phyloP scores from a whole-genome alignment of 2,888 invertebrate species.

The Andrena trimmerana region DNA sequence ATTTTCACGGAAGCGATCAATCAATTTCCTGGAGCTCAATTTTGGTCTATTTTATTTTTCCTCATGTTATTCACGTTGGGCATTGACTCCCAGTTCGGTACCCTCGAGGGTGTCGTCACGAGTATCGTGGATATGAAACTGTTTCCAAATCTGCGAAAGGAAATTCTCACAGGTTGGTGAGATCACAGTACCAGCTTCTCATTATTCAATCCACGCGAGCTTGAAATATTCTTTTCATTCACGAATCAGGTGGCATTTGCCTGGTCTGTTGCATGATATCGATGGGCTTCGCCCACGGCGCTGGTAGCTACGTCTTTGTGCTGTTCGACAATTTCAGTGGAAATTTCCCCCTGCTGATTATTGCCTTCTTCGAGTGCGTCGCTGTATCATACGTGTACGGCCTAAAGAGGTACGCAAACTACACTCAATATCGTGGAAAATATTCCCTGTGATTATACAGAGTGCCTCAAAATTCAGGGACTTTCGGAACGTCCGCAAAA shows the following conservation, averaged over 20 bases:
- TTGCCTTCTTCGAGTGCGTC: constrained; percentile 96
- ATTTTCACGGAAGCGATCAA: constrained; percentile 99
- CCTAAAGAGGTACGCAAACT: constrained; percentile 90
- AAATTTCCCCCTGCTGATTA: constrained; percentile 95
- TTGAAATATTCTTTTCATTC: constrained; percentile 37
- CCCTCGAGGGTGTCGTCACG: constrained; percentile 97
- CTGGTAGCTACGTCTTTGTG: constrained; percentile 97
- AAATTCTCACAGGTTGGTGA: constrained; percentile 91
- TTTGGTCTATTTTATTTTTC: constrained; percentile 98
- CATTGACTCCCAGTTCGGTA: constrained; percentile 98
- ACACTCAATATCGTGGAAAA: background rate
- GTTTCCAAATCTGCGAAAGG: constrained; percentile 96
- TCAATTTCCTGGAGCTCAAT: constrained; percentile 97
- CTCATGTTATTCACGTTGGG: constrained; percentile 98
- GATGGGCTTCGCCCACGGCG: constrained; percentile 96
- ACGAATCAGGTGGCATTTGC: constrained; percentile 88
- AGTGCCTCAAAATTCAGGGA: too few relatives aligned
- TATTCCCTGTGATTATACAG: background rate
- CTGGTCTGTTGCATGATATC: constrained; percentile 93
- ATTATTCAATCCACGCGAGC: background rate
- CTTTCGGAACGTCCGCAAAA: too few relatives aligned
- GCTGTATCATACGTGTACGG: constrained; percentile 98
- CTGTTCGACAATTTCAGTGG: constrained; percentile 98
- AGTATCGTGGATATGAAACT: constrained; percentile 98
- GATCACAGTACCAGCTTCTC: background rate